Percentiles rank a stretch among this genome's conserved stretches.
phyloP scores from a whole-genome alignment of 2,113 vertebrate species.

The Sinosuthora webbiana region DNA sequence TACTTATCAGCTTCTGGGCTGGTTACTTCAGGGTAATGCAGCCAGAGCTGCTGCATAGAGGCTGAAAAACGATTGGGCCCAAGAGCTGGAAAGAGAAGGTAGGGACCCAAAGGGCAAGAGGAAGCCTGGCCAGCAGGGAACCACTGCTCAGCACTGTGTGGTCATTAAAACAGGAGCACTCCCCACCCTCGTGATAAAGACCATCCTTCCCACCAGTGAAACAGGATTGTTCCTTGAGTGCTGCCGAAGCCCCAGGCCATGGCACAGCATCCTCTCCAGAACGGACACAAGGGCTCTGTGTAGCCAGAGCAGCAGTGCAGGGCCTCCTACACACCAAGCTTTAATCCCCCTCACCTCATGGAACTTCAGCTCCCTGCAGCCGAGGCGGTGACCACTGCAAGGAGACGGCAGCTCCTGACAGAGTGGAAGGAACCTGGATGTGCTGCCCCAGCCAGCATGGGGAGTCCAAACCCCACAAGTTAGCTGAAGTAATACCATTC shows the following conservation, averaged over 20 bases:
- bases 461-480: neutral
- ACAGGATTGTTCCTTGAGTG: rapidly evolving
- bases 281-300: rapidly evolving
- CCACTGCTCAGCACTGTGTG: neutral
- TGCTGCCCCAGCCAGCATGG: neutral
- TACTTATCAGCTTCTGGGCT: neutral
- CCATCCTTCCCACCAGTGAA: neutral
- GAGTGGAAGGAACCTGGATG: rapidly evolving
- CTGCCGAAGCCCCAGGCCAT: rapidly evolving
- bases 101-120: neutral
- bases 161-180: neutral
- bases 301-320: neutral
- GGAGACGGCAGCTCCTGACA: neutral
- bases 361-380: neutral
- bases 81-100: neutral
- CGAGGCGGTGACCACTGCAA: rapidly evolving
- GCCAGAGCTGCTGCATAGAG: neutral
- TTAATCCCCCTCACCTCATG: rapidly evolving
- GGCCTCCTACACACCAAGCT: neutral
- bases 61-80: neutral
- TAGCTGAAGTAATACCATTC: neutral
- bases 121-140: neutral
- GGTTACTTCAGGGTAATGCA: neutral
- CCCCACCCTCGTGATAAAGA: rapidly evolving
- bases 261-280: neutral